Base-by-base conservation (phyloP, 2,797 vertebrate species). In the Leucoraja ocellata region DNA sequence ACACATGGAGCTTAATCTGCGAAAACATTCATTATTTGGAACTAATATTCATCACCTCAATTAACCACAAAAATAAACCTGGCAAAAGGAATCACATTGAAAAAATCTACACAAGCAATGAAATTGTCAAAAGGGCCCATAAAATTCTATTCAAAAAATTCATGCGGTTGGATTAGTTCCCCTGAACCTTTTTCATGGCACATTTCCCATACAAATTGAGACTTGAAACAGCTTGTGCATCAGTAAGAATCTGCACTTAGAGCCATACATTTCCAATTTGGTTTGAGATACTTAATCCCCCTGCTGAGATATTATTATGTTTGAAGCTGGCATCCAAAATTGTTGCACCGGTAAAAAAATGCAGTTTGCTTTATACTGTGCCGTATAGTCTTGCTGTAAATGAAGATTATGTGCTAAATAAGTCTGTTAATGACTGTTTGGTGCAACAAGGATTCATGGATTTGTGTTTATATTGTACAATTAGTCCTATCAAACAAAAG, bases 181-280 rank as follows among this genome's bases (percentile, higher is more conserved):
- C 46, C 68, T 13, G 71, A 74, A 36, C 9, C 68, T 16, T 46
- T 91, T 54, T 36, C 39, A 28, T 54, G 18, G 11, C 21, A 46
- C 8, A 54, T 91, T 91, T 28, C 36, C 25, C 32, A 23, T 58
- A 25, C 73, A 88, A 68, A 88, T 36, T 88, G 63, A 68, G 63
- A 74, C 68, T 92, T 92, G 90, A 92, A 92, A 28, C 36, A 76
- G 39, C 68, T n/a, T 16, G 23, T 74, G 16, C 39, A 88, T 58
- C 90, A 92, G 73, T 23, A 28, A 76, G 4, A 25, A 14, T 21
- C 90, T 58, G 25, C 73, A 76, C 11, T 46, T 73, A 18, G 21
- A 25, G 90, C 11, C 71, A 25, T 4, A 73, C 11, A 10, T 39
- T 73, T 76, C 36, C 23, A 46, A 74, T 28, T 76, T 28, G 11